These are phyloP conservation scores for Popillia japonica DNA, from an alignment of 1,140 invertebrate species.

Conservation along the genomic window DNA sequence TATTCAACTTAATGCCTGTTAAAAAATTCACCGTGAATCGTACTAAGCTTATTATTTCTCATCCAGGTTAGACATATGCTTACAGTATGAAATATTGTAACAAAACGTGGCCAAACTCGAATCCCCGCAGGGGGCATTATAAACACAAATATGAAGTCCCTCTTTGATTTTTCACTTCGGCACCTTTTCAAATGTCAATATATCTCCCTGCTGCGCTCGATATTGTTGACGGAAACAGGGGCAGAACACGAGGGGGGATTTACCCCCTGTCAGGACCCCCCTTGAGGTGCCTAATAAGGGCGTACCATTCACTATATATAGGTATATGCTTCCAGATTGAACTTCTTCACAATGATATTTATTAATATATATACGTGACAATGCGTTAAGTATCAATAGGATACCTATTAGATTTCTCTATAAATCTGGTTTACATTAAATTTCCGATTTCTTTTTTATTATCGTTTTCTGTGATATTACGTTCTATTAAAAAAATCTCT, in stretches of 20 bases:
- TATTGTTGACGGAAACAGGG: conserved; percentile 52
- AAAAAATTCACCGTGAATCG: conserved; percentile 35
- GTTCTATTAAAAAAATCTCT: conserved; percentile 1
- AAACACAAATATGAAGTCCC: conserved; percentile 58
- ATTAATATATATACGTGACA: conserved; percentile 28
- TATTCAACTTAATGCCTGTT: conserved; percentile 28
- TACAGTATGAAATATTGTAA: conserved; percentile 54
- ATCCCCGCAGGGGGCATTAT: conserved; percentile 56
- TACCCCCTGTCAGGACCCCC: conserved; percentile 42
- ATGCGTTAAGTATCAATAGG: conserved; percentile 12
- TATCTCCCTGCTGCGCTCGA: conserved; percentile 48
- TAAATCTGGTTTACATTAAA: neutral
- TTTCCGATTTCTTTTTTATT: neutral
- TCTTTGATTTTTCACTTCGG: conserved; percentile 60
- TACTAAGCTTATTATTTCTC: conserved; percentile 56
- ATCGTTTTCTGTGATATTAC: too few relatives aligned
- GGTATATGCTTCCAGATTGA: conserved; percentile 37
- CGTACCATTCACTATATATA: conserved; percentile 43
- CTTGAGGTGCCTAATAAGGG: conserved; percentile 54
- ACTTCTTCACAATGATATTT: conserved; percentile 28
- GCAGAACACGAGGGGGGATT: conserved; percentile 41
- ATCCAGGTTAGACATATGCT: conserved; percentile 55
- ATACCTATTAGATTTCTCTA: conserved; percentile 17
- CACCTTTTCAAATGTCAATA: conserved; percentile 58
- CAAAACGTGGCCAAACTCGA: conserved; percentile 59